Evolutionary conservation across 2,797 vertebrate genomes (phyloP).

Genomic region (Nyctalus aviator): DNA sequence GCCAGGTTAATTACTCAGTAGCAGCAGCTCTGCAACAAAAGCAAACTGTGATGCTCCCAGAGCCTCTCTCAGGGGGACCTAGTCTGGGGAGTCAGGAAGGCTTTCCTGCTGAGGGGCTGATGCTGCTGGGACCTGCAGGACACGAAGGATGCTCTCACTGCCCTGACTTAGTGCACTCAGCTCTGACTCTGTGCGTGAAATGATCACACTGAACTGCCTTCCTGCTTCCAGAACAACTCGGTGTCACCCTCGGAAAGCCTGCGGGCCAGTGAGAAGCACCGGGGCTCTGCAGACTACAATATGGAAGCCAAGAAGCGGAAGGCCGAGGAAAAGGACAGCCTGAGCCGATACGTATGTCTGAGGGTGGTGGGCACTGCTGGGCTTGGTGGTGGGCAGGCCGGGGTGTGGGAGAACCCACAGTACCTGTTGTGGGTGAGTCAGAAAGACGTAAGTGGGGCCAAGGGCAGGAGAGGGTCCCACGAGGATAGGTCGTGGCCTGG

Average conservation of each 20-base stretch:
- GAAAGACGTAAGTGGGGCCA: not conserved
- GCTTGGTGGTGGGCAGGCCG: not conserved
- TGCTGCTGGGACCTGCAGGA: not conserved
- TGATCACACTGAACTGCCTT: not conserved
- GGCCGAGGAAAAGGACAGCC: constrained; percentile 96
- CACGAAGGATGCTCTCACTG: not conserved
- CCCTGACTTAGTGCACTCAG: not conserved
- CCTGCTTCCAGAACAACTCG: constrained; percentile 93
- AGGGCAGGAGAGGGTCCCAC: not conserved
- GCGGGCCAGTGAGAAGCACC: constrained; percentile 95
- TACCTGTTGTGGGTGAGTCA: not conserved
- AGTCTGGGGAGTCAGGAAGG: not conserved
- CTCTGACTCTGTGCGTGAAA: accelerated
- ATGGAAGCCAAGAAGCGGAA: constrained; percentile 97
- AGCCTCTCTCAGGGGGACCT: not conserved
- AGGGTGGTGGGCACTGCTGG: accelerated
- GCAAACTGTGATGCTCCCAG: not conserved
- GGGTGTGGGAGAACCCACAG: not conserved
- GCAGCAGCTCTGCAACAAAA: not conserved
- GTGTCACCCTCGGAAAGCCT: constrained; percentile 97
- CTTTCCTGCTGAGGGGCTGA: accelerated
- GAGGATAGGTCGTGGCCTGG: not conserved
- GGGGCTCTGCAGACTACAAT: constrained; percentile 94
- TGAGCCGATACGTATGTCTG: constrained; percentile 95
- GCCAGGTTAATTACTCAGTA: not conserved